Evolutionary conservation across 2,797 vertebrate species (phyloP).

Genomic region (Chelonia mydas): DNA sequence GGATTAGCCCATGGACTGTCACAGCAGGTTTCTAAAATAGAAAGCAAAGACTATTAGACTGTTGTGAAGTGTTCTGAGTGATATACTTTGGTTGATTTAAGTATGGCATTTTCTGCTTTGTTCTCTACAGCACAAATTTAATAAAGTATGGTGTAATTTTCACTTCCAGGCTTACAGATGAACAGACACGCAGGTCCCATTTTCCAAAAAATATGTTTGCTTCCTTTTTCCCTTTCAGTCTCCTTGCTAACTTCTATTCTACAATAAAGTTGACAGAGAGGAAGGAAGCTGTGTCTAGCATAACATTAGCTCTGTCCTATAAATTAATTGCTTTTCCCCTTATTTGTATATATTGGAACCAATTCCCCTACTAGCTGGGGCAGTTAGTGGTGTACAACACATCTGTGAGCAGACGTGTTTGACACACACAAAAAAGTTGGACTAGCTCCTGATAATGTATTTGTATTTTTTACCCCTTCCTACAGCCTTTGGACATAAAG

Average conservation of each 20-base stretch:
- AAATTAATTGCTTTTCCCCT: neutral
- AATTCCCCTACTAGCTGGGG: neutral
- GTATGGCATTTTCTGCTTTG: conserved; percentile 30
- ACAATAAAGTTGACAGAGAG: neutral
- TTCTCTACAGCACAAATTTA: conserved; percentile 6
- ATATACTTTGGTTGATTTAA: neutral
- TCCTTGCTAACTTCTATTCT: neutral
- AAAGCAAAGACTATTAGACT: neutral
- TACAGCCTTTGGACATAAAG: neutral
- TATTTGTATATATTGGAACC: neutral
- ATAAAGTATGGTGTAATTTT: conserved; percentile 33
- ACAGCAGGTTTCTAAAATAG: conserved; percentile 14
- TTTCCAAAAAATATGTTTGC: conserved; percentile 2
- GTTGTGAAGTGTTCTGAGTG: neutral
- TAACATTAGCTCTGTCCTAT: fast-evolving
- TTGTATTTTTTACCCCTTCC: fast-evolving
- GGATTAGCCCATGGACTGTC: neutral
- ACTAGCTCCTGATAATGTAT: neutral
- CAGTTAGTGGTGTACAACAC: neutral
- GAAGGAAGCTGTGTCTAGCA: neutral
- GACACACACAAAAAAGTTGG: neutral
- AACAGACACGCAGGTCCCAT: neutral
- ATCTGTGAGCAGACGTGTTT: neutral
- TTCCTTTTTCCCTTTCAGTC: neutral
- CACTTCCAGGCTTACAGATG: neutral